Base-by-base conservation (phyloP, 2,113 vertebrate genomes). In the Callipepla squamata region DNA sequence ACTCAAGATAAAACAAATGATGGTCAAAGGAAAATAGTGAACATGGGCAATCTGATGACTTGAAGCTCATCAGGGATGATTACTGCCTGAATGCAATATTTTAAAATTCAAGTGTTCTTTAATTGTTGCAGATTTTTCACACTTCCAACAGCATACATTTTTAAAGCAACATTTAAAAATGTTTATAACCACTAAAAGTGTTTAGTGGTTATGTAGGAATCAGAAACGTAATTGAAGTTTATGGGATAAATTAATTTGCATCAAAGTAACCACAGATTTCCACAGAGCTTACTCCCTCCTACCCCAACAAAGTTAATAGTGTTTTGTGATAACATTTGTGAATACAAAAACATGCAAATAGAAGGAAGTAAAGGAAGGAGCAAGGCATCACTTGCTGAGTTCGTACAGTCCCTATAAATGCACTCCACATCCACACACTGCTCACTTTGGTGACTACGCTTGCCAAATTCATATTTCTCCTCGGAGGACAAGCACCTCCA, bases 381-480 rank as follows among this genome's bases (percentile, higher is more conserved):
- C 57, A 84, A 72, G 28, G 8, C 32, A 42, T 59, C 53, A 44
- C 82, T 82, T 90, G 47, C 78, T 91, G 92, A 81, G 69, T 65
- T 59, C 6, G 9, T 44, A 78, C 10, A 76, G 45, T 58, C 48
- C 89, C 62, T 90, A 80, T 57, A 87, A 63, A 84, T 55, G 58
- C 48, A 19, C 22, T 93, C 78, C 69, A 19, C 80, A 90, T 73
- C 48, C 57, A 92, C 57, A 74, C 42, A 57, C 86, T 36, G 32
- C 80, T 84, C 70, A 83, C 59, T 72, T 83, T 17, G 22, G 28
- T 89, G 73, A 51, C 72, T 77, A 92, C 18, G 87, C 89, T 92
- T 94, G 36, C 48, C 92, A 58, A 95, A 92, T 90, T 95, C 90
- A 79, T 89, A 72, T 87, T 96, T 89, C 85, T 96, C 80, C 91